Base-by-base conservation (phyloP, 2,888 invertebrate genomes). In the Troilus luridus region DNA sequence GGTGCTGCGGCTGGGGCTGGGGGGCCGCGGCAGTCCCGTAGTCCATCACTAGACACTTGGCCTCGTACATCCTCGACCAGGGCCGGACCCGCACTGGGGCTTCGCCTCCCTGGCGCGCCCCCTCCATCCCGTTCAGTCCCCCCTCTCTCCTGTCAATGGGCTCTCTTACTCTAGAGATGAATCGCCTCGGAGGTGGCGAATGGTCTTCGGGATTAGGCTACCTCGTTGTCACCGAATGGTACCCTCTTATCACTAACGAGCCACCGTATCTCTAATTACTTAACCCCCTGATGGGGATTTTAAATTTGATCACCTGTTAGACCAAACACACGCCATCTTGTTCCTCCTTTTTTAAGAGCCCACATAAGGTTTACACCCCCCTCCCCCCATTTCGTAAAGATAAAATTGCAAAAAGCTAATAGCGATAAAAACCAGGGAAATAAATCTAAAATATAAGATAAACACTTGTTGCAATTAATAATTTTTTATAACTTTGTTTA, bases 1-100 rank as follows among this genome's bases (percentile, higher is more conserved):
- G 96, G 96, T 91, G 96, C 91, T 90, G 91, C 77, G 96, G 90
- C 93, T 96, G 96, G 93, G 96, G 95, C 93, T 96, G 96, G 94
- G 95, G 95, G 92, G 92, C 92, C 9, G 93, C 92, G 24, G 91
- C 91, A 59, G 91, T 91, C 64, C 91, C 92, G 91, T 93, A 93
- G 93, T 93, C 93, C 93, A 93, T 93, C 91, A 93, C 93, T 91
- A 93, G 92, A 92, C 93, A 93, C 93, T 93, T 93, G 77, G 93
- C 93, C 92, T 93, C 93, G 92, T 93, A 93, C 93, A 93, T 93
- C 77, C 64, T 62, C 67, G 81, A 58, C 60, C 90, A 14, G 89
- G 88, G 89, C 90, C 88, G 60, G 91, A 62, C 77, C 90, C 89
- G 64, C 64, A 88, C 89, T 91, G 91, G 56, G 58, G 54, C 88